Percentiles rank a stretch among this genome's conserved stretches.
Evolutionary conservation across 2,113 vertebrate genomes (phyloP).

Genomic region (Pantherophis guttatus): DNA sequence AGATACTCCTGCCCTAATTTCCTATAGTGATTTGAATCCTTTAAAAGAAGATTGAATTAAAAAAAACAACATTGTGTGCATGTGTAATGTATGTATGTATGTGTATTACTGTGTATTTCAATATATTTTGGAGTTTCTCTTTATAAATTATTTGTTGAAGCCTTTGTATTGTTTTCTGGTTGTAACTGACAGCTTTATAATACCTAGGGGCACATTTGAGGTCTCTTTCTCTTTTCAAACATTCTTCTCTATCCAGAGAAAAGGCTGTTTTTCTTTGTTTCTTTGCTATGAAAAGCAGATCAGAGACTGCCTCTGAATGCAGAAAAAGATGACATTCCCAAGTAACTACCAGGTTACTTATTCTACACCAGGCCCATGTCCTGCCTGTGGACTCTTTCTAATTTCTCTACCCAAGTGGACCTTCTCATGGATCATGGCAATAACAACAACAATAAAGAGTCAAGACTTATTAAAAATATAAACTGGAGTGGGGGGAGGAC

Average conservation of each 20-base stretch:
- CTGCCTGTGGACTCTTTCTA: slow-evolving; percentile 57
- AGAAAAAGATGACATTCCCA: slow-evolving; percentile 68
- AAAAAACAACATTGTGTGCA: neutral
- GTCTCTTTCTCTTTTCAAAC: slow-evolving; percentile 76
- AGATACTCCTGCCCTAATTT: slow-evolving; percentile 13
- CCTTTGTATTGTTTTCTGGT: slow-evolving; percentile 65
- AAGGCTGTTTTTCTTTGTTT: slow-evolving; percentile 77
- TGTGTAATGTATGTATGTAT: neutral
- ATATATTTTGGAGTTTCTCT: slow-evolving; percentile 45
- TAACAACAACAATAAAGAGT: slow-evolving; percentile 33
- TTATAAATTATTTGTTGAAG: slow-evolving; percentile 65
- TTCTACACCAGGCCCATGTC: slow-evolving; percentile 58
- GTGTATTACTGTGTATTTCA: slow-evolving; percentile 46
- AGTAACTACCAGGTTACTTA: slow-evolving; percentile 71
- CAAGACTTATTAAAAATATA: neutral
- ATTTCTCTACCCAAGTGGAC: slow-evolving; percentile 54
- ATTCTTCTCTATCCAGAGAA: slow-evolving; percentile 62
- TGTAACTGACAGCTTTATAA: slow-evolving; percentile 78
- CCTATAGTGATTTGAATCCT: neutral
- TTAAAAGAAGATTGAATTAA: neutral
- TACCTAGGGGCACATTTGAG: slow-evolving; percentile 70
- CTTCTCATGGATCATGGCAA: slow-evolving; percentile 67
- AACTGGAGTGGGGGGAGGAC: slow-evolving; percentile 32
- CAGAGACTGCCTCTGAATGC: slow-evolving; percentile 67
- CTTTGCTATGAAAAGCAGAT: slow-evolving; percentile 74